Percentiles rank a stretch among this genome's conserved stretches.
These are phyloP conservation scores for Cyprinus carpio DNA, from an alignment of 2,113 vertebrate species.

Conservation along the genomic window DNA sequence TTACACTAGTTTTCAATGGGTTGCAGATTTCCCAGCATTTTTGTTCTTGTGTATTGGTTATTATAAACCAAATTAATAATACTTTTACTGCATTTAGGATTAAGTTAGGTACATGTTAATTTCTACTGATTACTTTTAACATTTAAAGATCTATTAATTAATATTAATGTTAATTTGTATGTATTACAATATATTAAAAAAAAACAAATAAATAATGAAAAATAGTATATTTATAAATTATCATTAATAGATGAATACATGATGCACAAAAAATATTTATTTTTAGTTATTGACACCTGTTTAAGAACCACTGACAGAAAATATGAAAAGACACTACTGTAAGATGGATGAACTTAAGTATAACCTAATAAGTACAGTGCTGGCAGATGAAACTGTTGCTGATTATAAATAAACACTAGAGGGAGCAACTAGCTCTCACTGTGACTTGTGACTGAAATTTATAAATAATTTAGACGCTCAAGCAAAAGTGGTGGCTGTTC, in stretches of 20 bases:
- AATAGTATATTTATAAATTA: neutral
- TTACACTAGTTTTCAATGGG: neutral
- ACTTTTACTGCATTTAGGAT: neutral
- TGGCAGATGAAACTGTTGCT: neutral
- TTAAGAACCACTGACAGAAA: neutral
- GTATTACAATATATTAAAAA: neutral
- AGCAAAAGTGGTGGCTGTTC: neutral
- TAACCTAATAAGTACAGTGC: neutral
- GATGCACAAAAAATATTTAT: neutral
- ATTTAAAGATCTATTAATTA: neutral
- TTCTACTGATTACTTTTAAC: neutral
- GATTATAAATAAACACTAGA: conserved; percentile 40
- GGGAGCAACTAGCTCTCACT: conserved; percentile 22
- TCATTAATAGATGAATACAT: neutral
- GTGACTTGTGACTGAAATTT: neutral
- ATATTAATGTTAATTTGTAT: neutral
- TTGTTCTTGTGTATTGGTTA: neutral
- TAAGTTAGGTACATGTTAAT: neutral
- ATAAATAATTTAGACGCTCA: neutral
- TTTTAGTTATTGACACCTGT: neutral
- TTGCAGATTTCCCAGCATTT: neutral
- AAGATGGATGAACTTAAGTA: neutral
- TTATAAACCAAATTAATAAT: neutral
- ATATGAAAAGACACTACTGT: neutral
- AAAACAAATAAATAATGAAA: neutral